A percentile compares a stretch with the other conserved stretches of the same genome.
These are phyloP conservation scores for Phylloscopus trochiloides DNA, from an alignment of 2,113 vertebrate species.

Conservation along the genomic window DNA sequence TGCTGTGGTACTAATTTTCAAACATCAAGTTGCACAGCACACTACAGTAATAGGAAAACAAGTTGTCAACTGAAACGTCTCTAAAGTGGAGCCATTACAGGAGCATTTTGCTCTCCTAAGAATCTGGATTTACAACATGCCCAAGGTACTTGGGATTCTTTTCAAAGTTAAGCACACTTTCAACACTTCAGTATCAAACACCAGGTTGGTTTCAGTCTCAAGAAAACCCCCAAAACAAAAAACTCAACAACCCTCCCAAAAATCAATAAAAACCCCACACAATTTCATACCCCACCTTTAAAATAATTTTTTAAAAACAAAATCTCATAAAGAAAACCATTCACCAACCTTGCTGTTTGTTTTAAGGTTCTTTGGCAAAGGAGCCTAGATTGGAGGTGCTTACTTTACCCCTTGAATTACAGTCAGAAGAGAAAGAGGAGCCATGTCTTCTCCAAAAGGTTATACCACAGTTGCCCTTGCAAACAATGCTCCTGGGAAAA, in stretches of 20 bases:
- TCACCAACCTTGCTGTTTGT: neutral
- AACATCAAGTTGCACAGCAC: neutral
- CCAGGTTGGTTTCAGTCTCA: constrained; percentile 64
- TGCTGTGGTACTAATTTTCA: neutral
- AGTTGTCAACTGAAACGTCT: neutral
- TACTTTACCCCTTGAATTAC: neutral
- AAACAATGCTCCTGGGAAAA: constrained; percentile 72
- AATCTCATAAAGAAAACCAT: neutral
- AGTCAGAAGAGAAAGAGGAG: neutral
- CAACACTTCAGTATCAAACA: constrained; percentile 27
- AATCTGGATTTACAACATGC: neutral
- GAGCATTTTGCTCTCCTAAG: neutral
- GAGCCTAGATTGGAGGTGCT: neutral
- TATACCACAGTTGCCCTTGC: neutral
- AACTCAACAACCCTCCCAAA: fast-evolving
- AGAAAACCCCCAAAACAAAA: neutral
- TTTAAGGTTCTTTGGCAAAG: neutral
- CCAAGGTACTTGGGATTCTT: neutral
- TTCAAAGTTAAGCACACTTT: neutral
- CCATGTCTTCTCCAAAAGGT: neutral
- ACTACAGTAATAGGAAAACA: neutral
- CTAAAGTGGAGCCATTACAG: neutral
- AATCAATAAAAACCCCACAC: neutral
- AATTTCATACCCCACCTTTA: neutral
- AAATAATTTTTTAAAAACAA: neutral